Percentiles rank a stretch among this genome's conserved stretches.
phyloP scores from a whole-genome alignment of 2,888 invertebrate species.

The Corythucha ciliata region DNA sequence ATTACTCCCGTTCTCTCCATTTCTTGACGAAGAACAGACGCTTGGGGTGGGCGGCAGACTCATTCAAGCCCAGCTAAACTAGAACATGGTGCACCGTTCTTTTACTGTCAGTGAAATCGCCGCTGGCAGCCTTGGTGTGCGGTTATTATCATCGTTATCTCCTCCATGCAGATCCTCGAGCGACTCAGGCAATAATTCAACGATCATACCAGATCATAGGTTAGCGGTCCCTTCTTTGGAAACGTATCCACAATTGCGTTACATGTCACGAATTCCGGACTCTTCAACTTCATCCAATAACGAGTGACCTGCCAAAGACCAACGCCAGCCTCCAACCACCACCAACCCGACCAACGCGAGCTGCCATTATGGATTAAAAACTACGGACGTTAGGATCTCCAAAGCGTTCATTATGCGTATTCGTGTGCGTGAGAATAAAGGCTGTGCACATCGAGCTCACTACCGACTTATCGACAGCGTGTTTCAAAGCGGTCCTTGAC shows the following conservation, averaged over 20 bases:
- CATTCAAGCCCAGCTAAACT: conserved; percentile 2
- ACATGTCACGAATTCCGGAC: background rate
- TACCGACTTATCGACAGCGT: background rate
- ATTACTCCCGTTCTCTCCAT: background rate
- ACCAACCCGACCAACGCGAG: background rate
- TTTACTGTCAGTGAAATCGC: conserved; percentile 9
- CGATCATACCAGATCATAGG: conserved; percentile 18
- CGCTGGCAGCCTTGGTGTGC: conserved; percentile 5
- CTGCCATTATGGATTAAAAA: background rate
- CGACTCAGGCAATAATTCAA: conserved; percentile 1
- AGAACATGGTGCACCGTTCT: conserved; percentile 17
- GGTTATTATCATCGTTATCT: conserved; percentile 17
- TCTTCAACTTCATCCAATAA: background rate
- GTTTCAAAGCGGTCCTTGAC: background rate
- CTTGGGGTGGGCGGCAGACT: conserved; percentile 24
- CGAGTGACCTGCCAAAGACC: background rate
- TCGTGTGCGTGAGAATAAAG: background rate
- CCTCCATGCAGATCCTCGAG: conserved; percentile 20
- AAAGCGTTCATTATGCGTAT: no score
- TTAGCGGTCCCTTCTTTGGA: background rate
- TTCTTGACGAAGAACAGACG: background rate
- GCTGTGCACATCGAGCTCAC: background rate
- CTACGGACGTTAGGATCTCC: background rate
- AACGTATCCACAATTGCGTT: background rate
- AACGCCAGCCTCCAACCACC: background rate